A percentile compares a stretch with the other conserved stretches of the same genome.
Evolutionary conservation across 2,113 vertebrate species (phyloP).

Genomic region (Bos javanicus): DNA sequence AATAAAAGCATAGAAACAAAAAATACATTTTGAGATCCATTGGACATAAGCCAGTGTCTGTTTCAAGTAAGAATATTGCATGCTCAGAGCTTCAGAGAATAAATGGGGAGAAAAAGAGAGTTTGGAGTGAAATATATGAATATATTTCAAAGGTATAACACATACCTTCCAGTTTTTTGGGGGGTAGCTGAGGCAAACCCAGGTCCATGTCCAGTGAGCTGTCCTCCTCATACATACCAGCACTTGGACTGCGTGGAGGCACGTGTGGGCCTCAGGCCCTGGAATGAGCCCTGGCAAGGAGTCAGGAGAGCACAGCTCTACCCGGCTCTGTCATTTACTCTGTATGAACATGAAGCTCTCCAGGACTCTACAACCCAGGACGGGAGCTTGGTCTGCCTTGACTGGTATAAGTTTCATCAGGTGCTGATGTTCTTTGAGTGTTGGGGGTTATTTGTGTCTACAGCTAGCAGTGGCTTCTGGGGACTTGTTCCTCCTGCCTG

Average conservation of each 20-base stretch:
- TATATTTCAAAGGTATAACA: neutral
- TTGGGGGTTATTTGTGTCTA: neutral
- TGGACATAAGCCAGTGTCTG: neutral
- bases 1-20: slow-evolving; percentile 15
- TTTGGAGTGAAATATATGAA: neutral
- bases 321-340: neutral
- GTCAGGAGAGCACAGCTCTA: neutral
- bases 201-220: neutral
- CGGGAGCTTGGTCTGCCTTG: neutral
- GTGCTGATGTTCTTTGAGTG: neutral
- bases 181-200: neutral
- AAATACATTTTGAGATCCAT: neutral
- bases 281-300: neutral
- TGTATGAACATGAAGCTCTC: neutral
- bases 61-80: neutral
- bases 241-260: neutral
- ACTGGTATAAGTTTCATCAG: neutral
- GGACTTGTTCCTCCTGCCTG: neutral
- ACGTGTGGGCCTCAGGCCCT: neutral
- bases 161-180: neutral
- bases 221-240: neutral
- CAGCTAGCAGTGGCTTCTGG: neutral
- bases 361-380: neutral
- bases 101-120: neutral
- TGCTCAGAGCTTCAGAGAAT: neutral